Base-by-base conservation (phyloP, 2,113 vertebrate genomes). In the Cavia aperea region DNA sequence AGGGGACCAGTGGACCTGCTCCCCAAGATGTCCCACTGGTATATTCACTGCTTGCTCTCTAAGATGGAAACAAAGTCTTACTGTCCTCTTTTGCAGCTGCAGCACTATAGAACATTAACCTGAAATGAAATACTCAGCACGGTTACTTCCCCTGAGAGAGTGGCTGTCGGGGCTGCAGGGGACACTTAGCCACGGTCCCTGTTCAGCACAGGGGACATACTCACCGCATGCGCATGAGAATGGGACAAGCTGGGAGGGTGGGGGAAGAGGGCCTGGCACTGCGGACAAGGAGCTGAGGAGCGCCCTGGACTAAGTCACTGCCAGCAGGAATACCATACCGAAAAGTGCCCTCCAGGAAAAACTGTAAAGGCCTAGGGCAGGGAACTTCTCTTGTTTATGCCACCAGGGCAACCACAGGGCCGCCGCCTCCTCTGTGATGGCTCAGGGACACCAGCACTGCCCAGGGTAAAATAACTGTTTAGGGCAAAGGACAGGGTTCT, bases 21-120 rank as follows among this genome's bases (percentile, higher is more conserved):
- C 43, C 58, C 72, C 0, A 5, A 15, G 68, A 24, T 63, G 18
- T 66, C 86, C 58, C 9, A 11, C 0, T n/a, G 33, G 39, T 31
- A 14, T 19, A 65, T 31, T 72, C 36, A 51, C 31, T 88, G 84
- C 54, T 58, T 56, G 11, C 15, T 89, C 39, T 51, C 86, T 14
- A 56, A 73, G 63, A 79, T 87, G 49, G 49, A 89, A 92, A 81
- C 63, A 66, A 77, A 90, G 82, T 5, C 60, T 51, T 36, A 15
- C 51, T 3, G 4, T 49, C 83, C 39, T 11, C 24, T n/a, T 39
- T 19, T 36, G 60, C 5, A 0, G 0, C 0, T 3, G 58, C 8
- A 39, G 56, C 36, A 58, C 31, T 13, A 7, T 4, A 23, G 13
- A 60, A 60, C 21, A 60, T 60, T 23, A 60, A 93, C 54, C n/a